Conservation (phyloP, 2,113 vertebrate genomes). For the Otus sunia region DNA sequence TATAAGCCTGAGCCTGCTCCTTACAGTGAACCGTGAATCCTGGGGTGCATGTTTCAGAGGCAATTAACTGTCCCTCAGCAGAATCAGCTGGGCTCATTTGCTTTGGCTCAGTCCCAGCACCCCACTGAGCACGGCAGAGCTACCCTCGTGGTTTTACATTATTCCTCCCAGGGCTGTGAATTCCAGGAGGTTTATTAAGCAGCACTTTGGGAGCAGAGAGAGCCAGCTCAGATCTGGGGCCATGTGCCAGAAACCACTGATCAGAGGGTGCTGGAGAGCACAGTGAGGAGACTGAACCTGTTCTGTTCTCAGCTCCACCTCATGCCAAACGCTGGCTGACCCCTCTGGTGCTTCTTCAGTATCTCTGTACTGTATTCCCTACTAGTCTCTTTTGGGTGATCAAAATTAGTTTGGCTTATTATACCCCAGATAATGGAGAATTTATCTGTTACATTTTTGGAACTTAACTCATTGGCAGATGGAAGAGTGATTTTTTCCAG, state of each 20-base stretch:
- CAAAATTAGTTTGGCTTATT: neutral
- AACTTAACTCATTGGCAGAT: neutral
- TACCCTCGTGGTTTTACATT: neutral
- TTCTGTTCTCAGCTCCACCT: neutral
- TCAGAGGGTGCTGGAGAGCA: constrained; percentile 9
- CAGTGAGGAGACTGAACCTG: neutral
- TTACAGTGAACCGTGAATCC: neutral
- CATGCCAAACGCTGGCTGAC: neutral
- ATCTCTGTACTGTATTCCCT: neutral
- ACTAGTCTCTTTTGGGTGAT: neutral
- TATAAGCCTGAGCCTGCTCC: constrained; percentile 17
- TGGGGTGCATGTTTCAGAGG: constrained; percentile 13
- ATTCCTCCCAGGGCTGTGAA: constrained; percentile 3
- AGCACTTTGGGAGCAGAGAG: neutral
- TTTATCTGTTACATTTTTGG: neutral
- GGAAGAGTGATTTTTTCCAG: neutral
- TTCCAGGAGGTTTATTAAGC: constrained; percentile 49
- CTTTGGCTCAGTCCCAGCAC: neutral
- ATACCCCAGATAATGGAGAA: neutral
- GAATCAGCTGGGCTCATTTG: constrained; percentile 9
- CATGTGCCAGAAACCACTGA: neutral
- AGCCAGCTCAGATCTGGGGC: neutral
- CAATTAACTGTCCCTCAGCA: constrained; percentile 40
- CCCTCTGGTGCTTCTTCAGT: neutral
- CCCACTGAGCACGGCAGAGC: neutral